Conservation (phyloP, 2,888 invertebrate species). For the Sphaeridia pumilis region DNA sequence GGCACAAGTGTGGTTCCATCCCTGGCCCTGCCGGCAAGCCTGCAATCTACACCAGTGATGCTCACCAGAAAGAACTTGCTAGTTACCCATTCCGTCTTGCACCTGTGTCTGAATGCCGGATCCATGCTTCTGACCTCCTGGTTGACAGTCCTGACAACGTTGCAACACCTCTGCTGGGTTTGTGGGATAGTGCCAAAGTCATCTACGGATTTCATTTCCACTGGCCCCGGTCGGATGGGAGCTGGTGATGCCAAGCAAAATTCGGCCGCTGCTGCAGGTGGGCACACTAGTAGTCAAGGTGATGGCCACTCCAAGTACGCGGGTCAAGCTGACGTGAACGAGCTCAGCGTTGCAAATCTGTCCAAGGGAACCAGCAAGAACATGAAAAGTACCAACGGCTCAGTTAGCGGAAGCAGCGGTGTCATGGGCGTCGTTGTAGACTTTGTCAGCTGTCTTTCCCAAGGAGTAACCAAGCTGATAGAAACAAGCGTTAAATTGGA, state of each 20-base stretch:
- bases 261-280: neutral
- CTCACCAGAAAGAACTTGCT: constrained; percentile 94
- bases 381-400: constrained; percentile 26
- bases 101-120: constrained; percentile 83
- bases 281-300: neutral
- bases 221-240: constrained; percentile 17
- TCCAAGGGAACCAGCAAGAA: constrained; percentile 11
- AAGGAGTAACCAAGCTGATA: constrained; percentile 70
- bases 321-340: constrained; percentile 10
- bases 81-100: constrained; percentile 83
- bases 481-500: constrained; percentile 89
- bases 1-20: constrained; percentile 51
- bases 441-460: constrained; percentile 34
- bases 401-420: constrained; percentile 28
- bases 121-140: constrained; percentile 84
- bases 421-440: constrained; percentile 35
- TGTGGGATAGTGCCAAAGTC: constrained; percentile 33
- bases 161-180: constrained; percentile 53
- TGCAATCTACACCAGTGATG: constrained; percentile 61
- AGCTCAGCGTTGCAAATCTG: constrained; percentile 13
- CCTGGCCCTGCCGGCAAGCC: constrained; percentile 27
- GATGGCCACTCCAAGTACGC: neutral
- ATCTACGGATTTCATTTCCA: constrained; percentile 30
- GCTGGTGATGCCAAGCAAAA: neutral
- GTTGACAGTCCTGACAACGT: constrained; percentile 88